Evolutionary conservation across 2,113 vertebrate species (phyloP).

Genomic region (Ailuropoda melanoleuca): DNA sequence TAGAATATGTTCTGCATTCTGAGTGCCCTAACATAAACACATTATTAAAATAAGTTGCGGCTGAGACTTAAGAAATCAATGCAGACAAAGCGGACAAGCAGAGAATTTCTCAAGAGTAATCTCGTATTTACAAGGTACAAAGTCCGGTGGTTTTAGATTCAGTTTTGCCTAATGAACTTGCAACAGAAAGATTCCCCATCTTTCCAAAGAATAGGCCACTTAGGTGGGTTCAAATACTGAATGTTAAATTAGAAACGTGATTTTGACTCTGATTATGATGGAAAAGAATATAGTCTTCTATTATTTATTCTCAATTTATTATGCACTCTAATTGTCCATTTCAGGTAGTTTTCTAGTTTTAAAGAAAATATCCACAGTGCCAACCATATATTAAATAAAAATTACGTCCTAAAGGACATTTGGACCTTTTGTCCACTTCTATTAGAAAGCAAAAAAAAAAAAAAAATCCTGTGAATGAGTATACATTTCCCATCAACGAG

Average conservation of each 20-base stretch:
- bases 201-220: neutral
- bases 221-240: neutral
- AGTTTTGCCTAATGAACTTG: conserved; percentile 18
- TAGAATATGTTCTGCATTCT: neutral
- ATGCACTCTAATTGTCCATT: neutral
- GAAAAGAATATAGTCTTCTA: neutral
- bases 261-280: conserved; percentile 7
- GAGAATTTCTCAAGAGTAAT: neutral
- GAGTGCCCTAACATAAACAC: neutral
- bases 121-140: neutral
- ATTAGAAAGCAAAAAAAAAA: neutral
- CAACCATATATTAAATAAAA: neutral
- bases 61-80: neutral
- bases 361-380: neutral
- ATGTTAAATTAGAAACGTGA: neutral
- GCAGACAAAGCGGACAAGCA: neutral
- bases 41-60: neutral
- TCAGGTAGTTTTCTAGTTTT: neutral
- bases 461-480: neutral
- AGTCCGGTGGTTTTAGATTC: neutral
- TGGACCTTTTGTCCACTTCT: neutral
- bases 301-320: conserved; percentile 33
- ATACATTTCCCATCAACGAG: neutral
- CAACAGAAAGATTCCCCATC: neutral
- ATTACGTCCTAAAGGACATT: neutral